phyloP scores from a whole-genome alignment of 2,113 vertebrate genomes.

The Pleuronectes platessa region DNA sequence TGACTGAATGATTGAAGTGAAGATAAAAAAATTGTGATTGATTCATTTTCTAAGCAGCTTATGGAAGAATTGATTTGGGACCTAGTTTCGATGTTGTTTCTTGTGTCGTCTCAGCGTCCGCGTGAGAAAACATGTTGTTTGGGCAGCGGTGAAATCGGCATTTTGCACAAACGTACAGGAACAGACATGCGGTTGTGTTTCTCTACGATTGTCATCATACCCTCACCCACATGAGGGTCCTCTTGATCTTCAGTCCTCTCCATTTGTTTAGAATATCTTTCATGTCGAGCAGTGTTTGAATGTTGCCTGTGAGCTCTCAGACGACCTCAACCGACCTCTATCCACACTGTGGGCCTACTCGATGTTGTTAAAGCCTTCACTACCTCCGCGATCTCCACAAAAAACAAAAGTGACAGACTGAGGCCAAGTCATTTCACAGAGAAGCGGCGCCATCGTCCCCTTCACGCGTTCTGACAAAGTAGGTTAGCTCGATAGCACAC shows the following conservation, averaged over 20 bases:
- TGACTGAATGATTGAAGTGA: background rate
- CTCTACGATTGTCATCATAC: conserved; percentile 39
- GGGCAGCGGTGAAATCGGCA: background rate
- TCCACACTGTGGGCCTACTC: background rate
- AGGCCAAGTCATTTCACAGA: conserved; percentile 14
- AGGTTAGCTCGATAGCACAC: conserved; percentile 68
- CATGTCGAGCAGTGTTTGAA: conserved; percentile 27
- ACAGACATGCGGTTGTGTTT: conserved; percentile 30
- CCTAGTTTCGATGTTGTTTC: background rate
- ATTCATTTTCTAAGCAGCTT: background rate
- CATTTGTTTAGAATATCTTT: conserved; percentile 52
- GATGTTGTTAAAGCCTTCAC: conserved; percentile 1
- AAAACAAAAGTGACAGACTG: background rate
- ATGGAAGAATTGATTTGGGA: background rate
- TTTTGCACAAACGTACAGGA: background rate
- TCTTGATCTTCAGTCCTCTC: conserved; percentile 14
- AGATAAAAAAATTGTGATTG: background rate
- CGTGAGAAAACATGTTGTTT: too few species aligned
- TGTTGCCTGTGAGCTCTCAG: conserved; percentile 1
- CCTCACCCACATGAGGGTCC: conserved; percentile 28
- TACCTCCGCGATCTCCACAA: background rate
- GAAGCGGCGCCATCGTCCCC: conserved; percentile 29
- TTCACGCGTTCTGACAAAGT: conserved; percentile 57
- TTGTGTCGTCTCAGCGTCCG: background rate
- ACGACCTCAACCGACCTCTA: conserved; percentile 10